These are phyloP conservation scores for Caenorhabditis tropicalis DNA, from an alignment of 1,140 invertebrate genomes.

Conservation along the genomic window DNA sequence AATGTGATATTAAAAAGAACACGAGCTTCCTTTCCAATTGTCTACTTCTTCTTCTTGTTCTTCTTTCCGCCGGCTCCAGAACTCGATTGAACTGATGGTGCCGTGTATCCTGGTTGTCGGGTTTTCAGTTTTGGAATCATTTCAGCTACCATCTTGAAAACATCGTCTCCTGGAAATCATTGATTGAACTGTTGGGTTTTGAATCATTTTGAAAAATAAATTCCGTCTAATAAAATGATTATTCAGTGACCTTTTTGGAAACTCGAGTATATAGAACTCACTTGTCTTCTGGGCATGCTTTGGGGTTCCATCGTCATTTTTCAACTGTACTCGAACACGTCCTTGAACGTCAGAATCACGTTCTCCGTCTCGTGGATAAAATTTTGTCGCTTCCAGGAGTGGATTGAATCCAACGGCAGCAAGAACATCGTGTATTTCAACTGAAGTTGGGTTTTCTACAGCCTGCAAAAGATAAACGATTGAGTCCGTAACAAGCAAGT, in stretches of 20 bases:
- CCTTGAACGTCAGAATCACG: slow-evolving; percentile 85
- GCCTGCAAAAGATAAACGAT: slow-evolving; percentile 74
- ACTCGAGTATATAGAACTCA: neutral
- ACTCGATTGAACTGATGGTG: neutral
- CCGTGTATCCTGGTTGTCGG: slow-evolving; percentile 62
- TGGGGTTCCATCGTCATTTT: slow-evolving; percentile 86
- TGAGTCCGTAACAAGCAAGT: neutral
- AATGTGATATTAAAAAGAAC: neutral
- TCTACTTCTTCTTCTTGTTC: slow-evolving; percentile 56
- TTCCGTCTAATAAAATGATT: neutral
- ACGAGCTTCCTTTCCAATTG: neutral
- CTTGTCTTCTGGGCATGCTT: slow-evolving; percentile 75
- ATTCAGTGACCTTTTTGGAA: neutral
- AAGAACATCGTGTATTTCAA: slow-evolving; percentile 91
- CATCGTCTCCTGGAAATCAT: slow-evolving; percentile 78
- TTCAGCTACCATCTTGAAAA: slow-evolving; percentile 81
- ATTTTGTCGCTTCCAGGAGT: slow-evolving; percentile 79
- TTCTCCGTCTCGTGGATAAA: slow-evolving; percentile 87
- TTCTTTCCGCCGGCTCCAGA: slow-evolving; percentile 3
- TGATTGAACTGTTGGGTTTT: neutral
- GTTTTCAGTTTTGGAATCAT: slow-evolving; percentile 92
- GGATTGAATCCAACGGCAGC: slow-evolving; percentile 80
- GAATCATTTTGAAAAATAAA: no score
- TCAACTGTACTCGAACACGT: slow-evolving; percentile 87
- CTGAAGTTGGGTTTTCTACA: slow-evolving; percentile 89